Base-by-base conservation (phyloP, 2,797 vertebrate species). In the Sebastes taczanowskii region DNA sequence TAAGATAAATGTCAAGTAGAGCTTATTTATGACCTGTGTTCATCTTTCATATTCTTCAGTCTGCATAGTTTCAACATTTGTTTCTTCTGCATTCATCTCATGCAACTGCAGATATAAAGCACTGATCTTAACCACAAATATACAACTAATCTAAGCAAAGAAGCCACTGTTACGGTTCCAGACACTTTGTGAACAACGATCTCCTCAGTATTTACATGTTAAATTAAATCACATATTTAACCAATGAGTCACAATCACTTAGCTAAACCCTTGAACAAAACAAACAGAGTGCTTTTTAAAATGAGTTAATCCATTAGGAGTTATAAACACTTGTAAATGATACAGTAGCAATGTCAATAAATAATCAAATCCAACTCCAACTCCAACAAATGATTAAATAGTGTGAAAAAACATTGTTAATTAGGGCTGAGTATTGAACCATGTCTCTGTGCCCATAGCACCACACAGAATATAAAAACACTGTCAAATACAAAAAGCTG, bases 1-100 rank as follows among this genome's bases (percentile, higher is more conserved):
- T 73, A n/a, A 80, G 34, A 68, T 66, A 73, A 84, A 90, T 85
- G 78, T 84, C 76, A 88, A 83, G 70, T 68, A 38, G 46, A 68
- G 34, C 32, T 86, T 86, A 71, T 85, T 78, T 63, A 78, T 30
- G 58, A 77, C 35, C 61, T 18, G 7, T 7, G 67, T 23, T 13
- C 16, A 32, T 72, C 68, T 77, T 74, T 68, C 20, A 55, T 46
- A 18, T 46, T 46, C 42, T 46, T 46, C 16, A 46, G 42, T 46
- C 0, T 46, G 42, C 42, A 6, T 46, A 46, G 42, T 46, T 46
- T 46, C 6, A 46, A 52, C 49, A 52, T 52, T 10, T 0, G 7
- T n/a, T 52, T n/a, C 7, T 52, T 34, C 8, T 29, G 58, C 18
- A 63, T 66, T 62, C 18, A 46, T 25, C 18, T 42, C 59, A 11